Conservation (phyloP, 2,888 invertebrate species). For the Acrobasis repandana region DNA sequence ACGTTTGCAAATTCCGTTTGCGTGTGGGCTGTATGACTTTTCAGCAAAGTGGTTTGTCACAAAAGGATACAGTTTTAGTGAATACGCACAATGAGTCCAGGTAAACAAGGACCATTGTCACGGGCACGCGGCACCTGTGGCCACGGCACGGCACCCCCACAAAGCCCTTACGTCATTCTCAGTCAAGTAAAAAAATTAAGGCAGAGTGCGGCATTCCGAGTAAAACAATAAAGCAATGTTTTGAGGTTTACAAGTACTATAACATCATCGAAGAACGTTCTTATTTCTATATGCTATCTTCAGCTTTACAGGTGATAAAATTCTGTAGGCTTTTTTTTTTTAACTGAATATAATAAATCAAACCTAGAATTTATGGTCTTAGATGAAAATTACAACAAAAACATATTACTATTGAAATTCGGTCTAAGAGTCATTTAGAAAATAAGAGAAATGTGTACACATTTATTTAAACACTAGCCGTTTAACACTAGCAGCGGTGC, state of each 20-base stretch:
- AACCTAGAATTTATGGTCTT: no score
- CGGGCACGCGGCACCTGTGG: conserved; percentile 20
- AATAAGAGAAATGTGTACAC: no score
- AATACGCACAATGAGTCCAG: conserved; percentile 8
- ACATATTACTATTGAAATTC: no score
- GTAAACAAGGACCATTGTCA: conserved; percentile 15
- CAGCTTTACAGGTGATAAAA: no score
- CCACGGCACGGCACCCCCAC: conserved; percentile 2
- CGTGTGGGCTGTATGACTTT: conserved; percentile 10
- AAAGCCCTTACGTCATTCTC: background rate
- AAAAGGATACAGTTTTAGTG: conserved; percentile 7
- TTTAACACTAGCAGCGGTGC: no score
- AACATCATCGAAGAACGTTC: no score
- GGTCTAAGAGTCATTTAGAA: no score
- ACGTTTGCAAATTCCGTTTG: background rate
- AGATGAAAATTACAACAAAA: no score
- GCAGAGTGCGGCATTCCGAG: background rate
- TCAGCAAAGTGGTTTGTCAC: conserved; percentile 1
- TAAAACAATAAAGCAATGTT: background rate
- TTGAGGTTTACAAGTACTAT: background rate
- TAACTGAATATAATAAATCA: no score
- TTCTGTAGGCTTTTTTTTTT: no score
- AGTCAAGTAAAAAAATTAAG: background rate
- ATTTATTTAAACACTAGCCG: no score
- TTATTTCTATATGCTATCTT: no score